Base-by-base conservation (phyloP, 2,888 invertebrate species). In the Opisthograptis luteolata region DNA sequence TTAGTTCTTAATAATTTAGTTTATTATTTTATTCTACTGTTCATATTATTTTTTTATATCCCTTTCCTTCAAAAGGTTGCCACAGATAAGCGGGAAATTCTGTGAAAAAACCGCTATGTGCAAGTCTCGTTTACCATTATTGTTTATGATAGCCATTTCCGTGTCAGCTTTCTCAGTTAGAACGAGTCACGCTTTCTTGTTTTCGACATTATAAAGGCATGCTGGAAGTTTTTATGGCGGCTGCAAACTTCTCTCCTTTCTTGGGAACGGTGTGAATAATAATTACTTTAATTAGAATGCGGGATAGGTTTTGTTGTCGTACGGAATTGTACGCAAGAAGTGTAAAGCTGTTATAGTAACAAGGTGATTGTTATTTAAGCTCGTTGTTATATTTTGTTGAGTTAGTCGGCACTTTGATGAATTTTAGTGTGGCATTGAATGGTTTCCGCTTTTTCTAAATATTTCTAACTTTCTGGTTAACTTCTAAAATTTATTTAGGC, bases 161-260 rank as follows among this genome's bases (percentile, higher is more conserved):
- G 6, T 35, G 15, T 3, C 28, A 30, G 27, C 10, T 30, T 41
- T 22, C 28, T 19, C 20, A 43, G 8, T 31, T 15, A 10, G 15
- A 24, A 12, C 10, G n/a, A 41, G 36, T 37, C 32, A 32, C 51
- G 39, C 15, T 4, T 35, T 32, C 13, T 19, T 42, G 37, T 52
- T 42, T 34, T 32, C n/a, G 10, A n/a, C 31, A 40, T 43, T 43
- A 31, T 24, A 43, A 53, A 32, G 22, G 30, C 20, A 25, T 32
- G 52, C 42, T 34, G 37, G 40, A 48, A 49, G 39, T 34, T 49
- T 48, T 48, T 37, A 54, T 48, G 42, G 24, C 3, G 42, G 24
- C 3, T 15, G 5, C 42, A 19, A 8, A 35, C 17, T 19, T 24
- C 12, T 17, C 12, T 48, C 30, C 6, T 31, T 28, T 27, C 34